A percentile compares a stretch with the other conserved stretches of the same genome.
These are phyloP conservation scores for Sebastes goodei DNA, from an alignment of 2,797 vertebrate genomes.

Conservation along the genomic window DNA sequence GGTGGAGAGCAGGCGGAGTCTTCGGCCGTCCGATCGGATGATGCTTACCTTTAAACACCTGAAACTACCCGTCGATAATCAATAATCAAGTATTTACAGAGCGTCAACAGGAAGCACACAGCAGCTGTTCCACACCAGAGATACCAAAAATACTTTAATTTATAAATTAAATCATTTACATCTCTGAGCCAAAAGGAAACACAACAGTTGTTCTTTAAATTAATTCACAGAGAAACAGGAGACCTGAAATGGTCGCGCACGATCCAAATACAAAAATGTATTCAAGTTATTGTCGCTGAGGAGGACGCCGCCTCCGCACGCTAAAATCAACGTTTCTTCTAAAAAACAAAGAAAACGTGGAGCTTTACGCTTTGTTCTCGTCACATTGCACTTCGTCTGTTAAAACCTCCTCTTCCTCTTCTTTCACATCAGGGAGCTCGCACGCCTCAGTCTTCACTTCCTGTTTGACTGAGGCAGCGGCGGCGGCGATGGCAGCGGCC, in stretches of 20 bases:
- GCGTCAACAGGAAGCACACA: constrained; percentile 6
- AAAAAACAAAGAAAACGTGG: constrained; percentile 46
- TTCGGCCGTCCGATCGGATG: constrained; percentile 18
- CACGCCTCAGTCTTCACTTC: constrained; percentile 80
- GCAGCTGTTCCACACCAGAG: constrained; percentile 82
- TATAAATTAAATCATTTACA: constrained; percentile 99
- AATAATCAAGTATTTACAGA: constrained; percentile 23
- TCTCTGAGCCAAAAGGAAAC: constrained; percentile 67
- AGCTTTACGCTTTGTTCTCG: constrained; percentile 17
- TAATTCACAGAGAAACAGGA: constrained; percentile 67
- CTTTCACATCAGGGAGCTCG: constrained; percentile 80
- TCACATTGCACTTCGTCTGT: constrained; percentile 62
- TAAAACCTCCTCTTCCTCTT: constrained; percentile 77
- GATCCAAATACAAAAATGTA: constrained; percentile 99
- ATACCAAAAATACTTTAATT: constrained; percentile 99
- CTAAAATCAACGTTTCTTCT: constrained; percentile 81
- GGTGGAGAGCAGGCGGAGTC: constrained; percentile 9
- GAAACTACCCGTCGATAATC: constrained; percentile 9
- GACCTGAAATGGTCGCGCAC: constrained; percentile 89
- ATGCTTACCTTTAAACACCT: constrained; percentile 66
- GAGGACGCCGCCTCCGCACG: constrained; percentile 87
- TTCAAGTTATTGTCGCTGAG: constrained; percentile 87
- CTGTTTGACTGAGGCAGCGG: constrained; percentile 80
- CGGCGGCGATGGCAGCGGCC: constrained; percentile 53
- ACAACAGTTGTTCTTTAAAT: constrained; percentile 47